Evolutionary conservation across 2,888 invertebrate species (phyloP), one percentile per base, ranked within the genome.

Genomic region (Leptogaster cylindrica): DNA sequence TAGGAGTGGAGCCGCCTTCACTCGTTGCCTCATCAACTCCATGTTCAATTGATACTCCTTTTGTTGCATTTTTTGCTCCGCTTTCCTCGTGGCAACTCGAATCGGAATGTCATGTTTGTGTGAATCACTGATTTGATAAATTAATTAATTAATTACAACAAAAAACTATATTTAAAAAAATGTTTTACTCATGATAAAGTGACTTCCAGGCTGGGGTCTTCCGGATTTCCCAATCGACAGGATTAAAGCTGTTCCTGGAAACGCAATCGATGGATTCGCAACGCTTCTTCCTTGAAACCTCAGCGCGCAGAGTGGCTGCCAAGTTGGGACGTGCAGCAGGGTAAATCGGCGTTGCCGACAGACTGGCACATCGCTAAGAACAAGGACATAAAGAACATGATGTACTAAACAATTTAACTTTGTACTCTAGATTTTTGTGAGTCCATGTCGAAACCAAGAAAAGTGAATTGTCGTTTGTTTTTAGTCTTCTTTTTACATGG

Each of bases 141-240:
- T 33, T 36, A 18, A 8, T 20, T 23, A 48, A n/a, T 23, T 31
- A 8, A 12, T 4, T 46, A 36, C 27, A 6, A 2, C 16, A 6
- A 1, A n/a, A n/a, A n/a, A n/a, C 2, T 14, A 8, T 14, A 14
- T 52, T 16, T 16, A 27, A 18, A 4, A 5, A 36, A 28, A 4
- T 33, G 18, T 27, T 73, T 71, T 64, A 81, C 81, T 79, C 79
- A 2, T 78, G 71, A 2, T 78, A 74, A 5, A 81, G 67, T 0
- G 79, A 77, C 68, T 80, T 80, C 80, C 81, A 81, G 3, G 80
- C 81, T 0, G 81, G 81, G 4, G 79, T 80, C 71, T 78, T 79
- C 2, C 79, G 74, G 1, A 81, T 80, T 71, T 80, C 81, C 81
- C 81, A 81, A 69, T 79, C 78, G 3, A 77, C 72, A 2, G 20